Percentiles rank a stretch among this genome's conserved stretches.
Evolutionary conservation across 2,888 invertebrate species (phyloP).

Genomic region (Agrotis puta): DNA sequence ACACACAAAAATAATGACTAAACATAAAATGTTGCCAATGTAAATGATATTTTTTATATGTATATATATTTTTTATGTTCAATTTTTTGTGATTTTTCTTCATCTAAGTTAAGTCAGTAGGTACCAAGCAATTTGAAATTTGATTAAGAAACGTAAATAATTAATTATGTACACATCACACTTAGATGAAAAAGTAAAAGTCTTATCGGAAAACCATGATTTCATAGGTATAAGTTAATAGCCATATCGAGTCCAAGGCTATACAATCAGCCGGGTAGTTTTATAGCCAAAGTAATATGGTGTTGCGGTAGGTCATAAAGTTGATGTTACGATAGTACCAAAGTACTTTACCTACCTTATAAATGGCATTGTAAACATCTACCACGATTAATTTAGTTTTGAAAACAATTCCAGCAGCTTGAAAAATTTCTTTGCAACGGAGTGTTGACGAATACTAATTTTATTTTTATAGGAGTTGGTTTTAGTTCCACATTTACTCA

Average conservation of each 20-base stretch:
- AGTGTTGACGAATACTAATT: neutral
- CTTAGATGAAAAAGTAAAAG: neutral
- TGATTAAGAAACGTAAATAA: slow-evolving; percentile 50
- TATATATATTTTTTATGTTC: too few relatives aligned
- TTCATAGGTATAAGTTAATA: slow-evolving; percentile 27
- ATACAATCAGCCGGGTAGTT: slow-evolving; percentile 23
- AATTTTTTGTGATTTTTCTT: too few relatives aligned
- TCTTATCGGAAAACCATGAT: slow-evolving; percentile 43
- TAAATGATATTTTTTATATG: too few relatives aligned
- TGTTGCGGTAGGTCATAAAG: slow-evolving; percentile 53
- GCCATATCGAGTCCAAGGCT: slow-evolving; percentile 62
- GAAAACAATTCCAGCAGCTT: neutral
- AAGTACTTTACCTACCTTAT: slow-evolving; percentile 6
- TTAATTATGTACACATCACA: slow-evolving; percentile 40
- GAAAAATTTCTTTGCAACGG: neutral
- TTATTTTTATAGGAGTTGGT: neutral
- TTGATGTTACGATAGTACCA: slow-evolving; percentile 5
- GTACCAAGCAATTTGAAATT: slow-evolving; percentile 21
- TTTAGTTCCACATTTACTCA: neutral
- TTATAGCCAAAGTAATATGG: slow-evolving; percentile 28
- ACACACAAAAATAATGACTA: too few relatives aligned
- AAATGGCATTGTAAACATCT: slow-evolving; percentile 10
- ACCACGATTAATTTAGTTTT: neutral
- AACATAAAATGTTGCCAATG: too few relatives aligned
- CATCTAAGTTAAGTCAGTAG: slow-evolving; percentile 1